phyloP scores from a whole-genome alignment of 2,888 invertebrate species.

The Noctuana brunneofusca region DNA sequence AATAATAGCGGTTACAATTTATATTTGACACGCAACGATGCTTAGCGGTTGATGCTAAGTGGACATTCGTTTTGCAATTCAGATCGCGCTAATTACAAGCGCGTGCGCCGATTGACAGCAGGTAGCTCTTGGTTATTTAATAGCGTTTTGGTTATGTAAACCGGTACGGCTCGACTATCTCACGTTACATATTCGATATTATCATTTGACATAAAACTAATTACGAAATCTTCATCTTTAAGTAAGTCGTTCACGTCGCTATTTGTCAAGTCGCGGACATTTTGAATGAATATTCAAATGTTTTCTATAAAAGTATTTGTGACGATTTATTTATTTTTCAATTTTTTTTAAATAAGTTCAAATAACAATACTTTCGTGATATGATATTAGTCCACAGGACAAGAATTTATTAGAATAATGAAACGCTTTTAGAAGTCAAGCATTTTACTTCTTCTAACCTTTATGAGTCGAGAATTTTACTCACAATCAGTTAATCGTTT shows the following conservation, averaged over 20 bases:
- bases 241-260: neutral
- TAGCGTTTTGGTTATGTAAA: slow-evolving; percentile 54
- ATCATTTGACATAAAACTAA: slow-evolving; percentile 14
- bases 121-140: slow-evolving; percentile 48
- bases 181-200: slow-evolving; percentile 17
- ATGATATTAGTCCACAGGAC: neutral
- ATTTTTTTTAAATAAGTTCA: too few species aligned
- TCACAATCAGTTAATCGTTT: neutral
- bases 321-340: too few species aligned
- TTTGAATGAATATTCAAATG: neutral
- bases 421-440: neutral
- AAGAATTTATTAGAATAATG: neutral
- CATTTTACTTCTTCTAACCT: neutral
- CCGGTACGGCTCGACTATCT: slow-evolving; percentile 13
- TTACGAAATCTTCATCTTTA: slow-evolving; percentile 6
- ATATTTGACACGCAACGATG: slow-evolving; percentile 45
- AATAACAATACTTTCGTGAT: neutral
- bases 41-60: slow-evolving; percentile 43
- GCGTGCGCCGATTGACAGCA: slow-evolving; percentile 48
- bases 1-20: slow-evolving; percentile 46
- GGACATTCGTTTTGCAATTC: slow-evolving; percentile 45
- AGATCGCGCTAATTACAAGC: slow-evolving; percentile 42
- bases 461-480: too few species aligned
- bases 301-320: too few species aligned
- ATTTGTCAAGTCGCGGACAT: neutral